These are phyloP conservation scores for Leuctra nigra DNA, from an alignment of 2,888 invertebrate genomes.

Conservation along the genomic window DNA sequence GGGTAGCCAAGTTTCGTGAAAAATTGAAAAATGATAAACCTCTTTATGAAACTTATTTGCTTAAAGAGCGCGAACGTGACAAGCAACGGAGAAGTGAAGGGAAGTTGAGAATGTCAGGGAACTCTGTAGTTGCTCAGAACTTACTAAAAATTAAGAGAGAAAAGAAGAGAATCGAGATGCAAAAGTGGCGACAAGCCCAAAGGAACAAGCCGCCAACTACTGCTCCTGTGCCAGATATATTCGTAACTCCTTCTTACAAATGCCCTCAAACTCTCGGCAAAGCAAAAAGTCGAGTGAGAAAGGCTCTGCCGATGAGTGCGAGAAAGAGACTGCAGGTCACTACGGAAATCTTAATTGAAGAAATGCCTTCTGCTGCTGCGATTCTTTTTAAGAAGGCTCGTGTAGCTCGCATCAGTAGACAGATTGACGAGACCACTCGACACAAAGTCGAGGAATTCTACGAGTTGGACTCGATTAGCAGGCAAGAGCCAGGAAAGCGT, in stretches of 20 bases:
- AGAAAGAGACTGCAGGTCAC: background rate
- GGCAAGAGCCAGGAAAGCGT: conserved; percentile 14
- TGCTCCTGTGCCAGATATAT: background rate
- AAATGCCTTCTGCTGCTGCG: background rate
- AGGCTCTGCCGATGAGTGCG: background rate
- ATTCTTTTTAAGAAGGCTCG: too few species aligned
- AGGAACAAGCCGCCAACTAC: background rate
- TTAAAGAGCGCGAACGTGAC: background rate
- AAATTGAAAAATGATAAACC: background rate
- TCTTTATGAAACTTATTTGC: background rate
- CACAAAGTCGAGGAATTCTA: background rate
- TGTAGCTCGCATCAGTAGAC: too few species aligned
- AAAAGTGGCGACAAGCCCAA: background rate
- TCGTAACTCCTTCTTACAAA: background rate
- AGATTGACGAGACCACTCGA: background rate
- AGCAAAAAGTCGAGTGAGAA: background rate
- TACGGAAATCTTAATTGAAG: background rate
- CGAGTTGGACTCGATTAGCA: background rate
- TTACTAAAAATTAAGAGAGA: background rate
- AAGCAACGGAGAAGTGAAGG: background rate
- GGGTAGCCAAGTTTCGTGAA: background rate
- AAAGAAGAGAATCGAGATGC: background rate
- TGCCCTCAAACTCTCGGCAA: background rate
- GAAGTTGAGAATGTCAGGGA: background rate
- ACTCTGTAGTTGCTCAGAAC: background rate